phyloP scores from a whole-genome alignment of 2,888 invertebrate species.

The Orthosia incerta region DNA sequence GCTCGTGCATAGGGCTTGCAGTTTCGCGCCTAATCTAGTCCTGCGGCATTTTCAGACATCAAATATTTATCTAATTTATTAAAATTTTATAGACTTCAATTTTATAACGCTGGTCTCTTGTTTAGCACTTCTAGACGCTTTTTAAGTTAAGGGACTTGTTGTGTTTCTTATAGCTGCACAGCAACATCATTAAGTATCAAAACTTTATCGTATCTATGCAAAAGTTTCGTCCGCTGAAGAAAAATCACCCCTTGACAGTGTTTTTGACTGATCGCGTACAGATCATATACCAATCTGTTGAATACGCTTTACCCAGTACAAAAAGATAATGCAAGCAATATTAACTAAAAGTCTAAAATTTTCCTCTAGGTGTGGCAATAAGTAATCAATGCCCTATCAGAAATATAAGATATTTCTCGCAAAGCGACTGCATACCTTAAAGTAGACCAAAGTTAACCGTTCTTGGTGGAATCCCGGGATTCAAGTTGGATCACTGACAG shows the following conservation, averaged over 20 bases:
- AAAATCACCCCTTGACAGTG: no score
- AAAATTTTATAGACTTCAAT: background rate
- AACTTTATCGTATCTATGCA: background rate
- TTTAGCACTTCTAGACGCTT: background rate
- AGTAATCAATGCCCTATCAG: background rate
- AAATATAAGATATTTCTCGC: conserved; percentile 1
- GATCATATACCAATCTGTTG: background rate
- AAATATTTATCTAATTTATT: conserved; percentile 2
- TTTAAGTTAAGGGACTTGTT: background rate
- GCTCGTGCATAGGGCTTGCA: conserved; percentile 71
- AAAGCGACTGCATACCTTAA: conserved; percentile 6
- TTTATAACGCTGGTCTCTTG: background rate
- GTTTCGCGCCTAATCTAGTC: conserved; percentile 26
- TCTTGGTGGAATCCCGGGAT: conserved; percentile 37
- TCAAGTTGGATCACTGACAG: conserved; percentile 57
- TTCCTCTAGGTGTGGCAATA: background rate
- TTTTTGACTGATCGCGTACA: background rate
- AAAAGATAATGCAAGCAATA: background rate
- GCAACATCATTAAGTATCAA: background rate
- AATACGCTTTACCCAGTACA: background rate
- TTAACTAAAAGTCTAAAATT: background rate
- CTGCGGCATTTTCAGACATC: conserved; percentile 10
- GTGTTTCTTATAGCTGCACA: background rate
- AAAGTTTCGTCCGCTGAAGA: background rate
- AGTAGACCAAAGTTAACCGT: conserved; percentile 31